Evolutionary conservation across 2,888 invertebrate species (phyloP).

Genomic region (Zeuzera pyrina): DNA sequence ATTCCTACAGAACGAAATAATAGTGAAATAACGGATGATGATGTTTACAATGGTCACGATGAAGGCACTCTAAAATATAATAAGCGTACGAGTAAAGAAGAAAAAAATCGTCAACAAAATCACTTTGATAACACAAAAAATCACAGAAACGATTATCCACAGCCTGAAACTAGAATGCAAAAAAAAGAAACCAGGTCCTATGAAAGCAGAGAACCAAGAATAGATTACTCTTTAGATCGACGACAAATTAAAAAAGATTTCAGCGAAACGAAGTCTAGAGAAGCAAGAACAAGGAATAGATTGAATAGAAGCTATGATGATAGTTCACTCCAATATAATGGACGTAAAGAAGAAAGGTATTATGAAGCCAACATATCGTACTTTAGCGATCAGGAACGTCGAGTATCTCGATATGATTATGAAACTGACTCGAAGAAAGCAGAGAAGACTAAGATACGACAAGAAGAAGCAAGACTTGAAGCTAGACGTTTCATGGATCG

Average conservation of each 20-base stretch:
- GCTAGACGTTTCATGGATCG: constrained; percentile 53
- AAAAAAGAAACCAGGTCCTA: constrained; percentile 49
- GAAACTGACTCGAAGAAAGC: constrained; percentile 70
- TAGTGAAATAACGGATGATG: constrained; percentile 46
- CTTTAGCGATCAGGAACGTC: constrained; percentile 58
- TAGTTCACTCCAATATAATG: constrained; percentile 54
- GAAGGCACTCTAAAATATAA: constrained; percentile 65
- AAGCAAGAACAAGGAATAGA: constrained; percentile 39
- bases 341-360: constrained; percentile 55
- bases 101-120: constrained; percentile 44
- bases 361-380: constrained; percentile 64
- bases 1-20: constrained; percentile 56
- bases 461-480: constrained; percentile 62
- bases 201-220: constrained; percentile 51
- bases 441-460: constrained; percentile 63
- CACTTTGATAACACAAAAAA: constrained; percentile 44
- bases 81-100: constrained; percentile 56
- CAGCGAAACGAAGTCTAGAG: constrained; percentile 43
- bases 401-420: constrained; percentile 57
- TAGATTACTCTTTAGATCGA: constrained; percentile 61
- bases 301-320: constrained; percentile 61
- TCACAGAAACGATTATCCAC: constrained; percentile 52
- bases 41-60: constrained; percentile 52
- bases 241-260: constrained; percentile 52
- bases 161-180: constrained; percentile 46